Conservation (phyloP, 2,888 invertebrate species). For the Platycnemis pennipes region DNA sequence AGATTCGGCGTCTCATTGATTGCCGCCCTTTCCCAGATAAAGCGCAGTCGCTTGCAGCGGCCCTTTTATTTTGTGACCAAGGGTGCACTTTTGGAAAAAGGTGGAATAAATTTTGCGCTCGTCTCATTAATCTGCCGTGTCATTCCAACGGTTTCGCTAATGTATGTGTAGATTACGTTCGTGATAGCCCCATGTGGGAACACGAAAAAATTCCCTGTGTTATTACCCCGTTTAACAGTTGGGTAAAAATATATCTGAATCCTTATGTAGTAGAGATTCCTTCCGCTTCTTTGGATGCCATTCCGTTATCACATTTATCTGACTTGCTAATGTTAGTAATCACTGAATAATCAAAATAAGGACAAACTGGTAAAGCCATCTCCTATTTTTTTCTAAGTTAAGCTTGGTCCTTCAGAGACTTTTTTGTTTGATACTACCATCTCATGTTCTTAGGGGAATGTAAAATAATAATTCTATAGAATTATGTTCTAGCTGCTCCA, state of each 20-base stretch:
- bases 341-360: too few species aligned
- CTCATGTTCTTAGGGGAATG: too few species aligned
- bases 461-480: too few species aligned
- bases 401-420: too few species aligned
- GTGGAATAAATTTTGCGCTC: background rate
- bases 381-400: too few species aligned
- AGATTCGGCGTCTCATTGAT: background rate
- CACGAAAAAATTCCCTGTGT: background rate
- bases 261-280: too few species aligned
- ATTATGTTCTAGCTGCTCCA: too few species aligned
- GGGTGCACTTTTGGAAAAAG: background rate
- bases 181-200: background rate
- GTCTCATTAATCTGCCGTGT: background rate
- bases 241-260: background rate
- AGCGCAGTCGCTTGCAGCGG: background rate
- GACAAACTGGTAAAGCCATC: too few species aligned
- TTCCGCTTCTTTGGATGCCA: too few species aligned
- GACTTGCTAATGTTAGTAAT: too few species aligned
- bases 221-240: background rate
- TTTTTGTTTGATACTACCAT: too few species aligned
- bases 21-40: background rate
- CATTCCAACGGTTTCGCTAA: background rate
- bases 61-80: background rate
- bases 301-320: too few species aligned
- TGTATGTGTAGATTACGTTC: background rate